Evolutionary conservation across 2,888 invertebrate species (phyloP), one percentile per base, ranked within the genome.

Genomic region (Neoascia interrupta): DNA sequence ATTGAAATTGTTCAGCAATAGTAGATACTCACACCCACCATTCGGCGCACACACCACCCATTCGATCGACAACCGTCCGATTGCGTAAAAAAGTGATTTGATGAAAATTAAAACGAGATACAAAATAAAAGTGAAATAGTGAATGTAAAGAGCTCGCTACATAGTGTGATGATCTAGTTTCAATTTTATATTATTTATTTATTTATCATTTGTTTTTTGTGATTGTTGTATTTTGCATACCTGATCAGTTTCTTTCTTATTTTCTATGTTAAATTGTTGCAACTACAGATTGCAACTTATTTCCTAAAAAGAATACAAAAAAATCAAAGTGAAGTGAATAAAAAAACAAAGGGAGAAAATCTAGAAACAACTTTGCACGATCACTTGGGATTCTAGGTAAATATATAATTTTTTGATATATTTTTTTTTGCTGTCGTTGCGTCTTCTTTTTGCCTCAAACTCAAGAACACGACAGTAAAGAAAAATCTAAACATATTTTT

Each of bases 81-180:
- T 79, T 79, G 79, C 79, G 79, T 79, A 79, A 79, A 79, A 31
- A 79, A 61, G 72, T 51, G 73, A 73, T 73, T 79, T 60, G 54
- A 43, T 79, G 79, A 79, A 79, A 79, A 79, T 73, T 79, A 73
- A 79, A 31, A 31, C 2, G n/a, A 31, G n/a, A 31, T n/a, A 31
- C 8, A 5, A 31, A 31, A 31, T 5, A 26, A 26, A 61, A 61
- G 73, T 68, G 66, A 73, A 79, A 72, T 66, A 73, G 76, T 79
- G 76, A 79, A 79, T 76, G 76, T 64, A 72, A 34, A 49, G 49
- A 28, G 53, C 47, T 34, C 60, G 41, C 53, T 61, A 23, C 51
- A 11, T 47, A 66, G 60, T 66, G 76, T 73, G 76, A 60, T 79
- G 76, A 72, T 79, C 76, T 79, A 79, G 76, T 79, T 79, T 31